These are phyloP conservation scores for Bradypodion pumilum DNA, from an alignment of 2,797 vertebrate genomes.

Conservation along the genomic window DNA sequence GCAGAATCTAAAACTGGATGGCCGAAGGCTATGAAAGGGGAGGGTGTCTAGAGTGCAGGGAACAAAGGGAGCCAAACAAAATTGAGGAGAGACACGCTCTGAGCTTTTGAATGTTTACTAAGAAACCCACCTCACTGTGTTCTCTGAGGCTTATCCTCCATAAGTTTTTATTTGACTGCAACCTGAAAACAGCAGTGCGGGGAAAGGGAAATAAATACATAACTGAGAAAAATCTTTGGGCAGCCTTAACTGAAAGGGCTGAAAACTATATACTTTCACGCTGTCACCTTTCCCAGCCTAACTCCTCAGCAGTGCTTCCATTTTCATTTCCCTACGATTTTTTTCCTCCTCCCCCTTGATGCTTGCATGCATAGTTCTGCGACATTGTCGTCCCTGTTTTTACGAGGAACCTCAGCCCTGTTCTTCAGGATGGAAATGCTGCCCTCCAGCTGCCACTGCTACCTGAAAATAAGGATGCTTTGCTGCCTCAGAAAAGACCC, in stretches of 20 bases:
- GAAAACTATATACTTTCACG: background rate
- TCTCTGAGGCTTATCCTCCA: background rate
- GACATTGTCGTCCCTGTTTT: slow-evolving; percentile 69
- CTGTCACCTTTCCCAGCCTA: slow-evolving; percentile 31
- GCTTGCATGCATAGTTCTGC: slow-evolving; percentile 58
- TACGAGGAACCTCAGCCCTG: slow-evolving; percentile 66
- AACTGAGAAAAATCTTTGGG: background rate
- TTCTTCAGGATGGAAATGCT: slow-evolving; percentile 73
- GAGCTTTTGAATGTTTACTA: background rate
- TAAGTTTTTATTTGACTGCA: background rate
- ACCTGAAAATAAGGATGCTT: slow-evolving; percentile 67
- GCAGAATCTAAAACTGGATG: background rate
- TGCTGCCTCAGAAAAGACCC: slow-evolving; percentile 63
- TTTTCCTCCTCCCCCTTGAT: slow-evolving; percentile 50
- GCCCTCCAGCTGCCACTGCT: slow-evolving; percentile 69
- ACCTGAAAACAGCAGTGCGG: background rate
- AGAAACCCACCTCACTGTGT: background rate
- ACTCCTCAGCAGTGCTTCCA: slow-evolving; percentile 6
- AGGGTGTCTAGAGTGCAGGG: background rate
- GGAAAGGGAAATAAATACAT: background rate
- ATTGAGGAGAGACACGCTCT: background rate
- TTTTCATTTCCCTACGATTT: slow-evolving; percentile 50
- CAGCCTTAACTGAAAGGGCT: background rate
- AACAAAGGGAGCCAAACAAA: background rate
- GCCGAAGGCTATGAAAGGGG: background rate